These are phyloP conservation scores for Delphinapterus leucas DNA, from an alignment of 2,113 vertebrate species.

Conservation along the genomic window DNA sequence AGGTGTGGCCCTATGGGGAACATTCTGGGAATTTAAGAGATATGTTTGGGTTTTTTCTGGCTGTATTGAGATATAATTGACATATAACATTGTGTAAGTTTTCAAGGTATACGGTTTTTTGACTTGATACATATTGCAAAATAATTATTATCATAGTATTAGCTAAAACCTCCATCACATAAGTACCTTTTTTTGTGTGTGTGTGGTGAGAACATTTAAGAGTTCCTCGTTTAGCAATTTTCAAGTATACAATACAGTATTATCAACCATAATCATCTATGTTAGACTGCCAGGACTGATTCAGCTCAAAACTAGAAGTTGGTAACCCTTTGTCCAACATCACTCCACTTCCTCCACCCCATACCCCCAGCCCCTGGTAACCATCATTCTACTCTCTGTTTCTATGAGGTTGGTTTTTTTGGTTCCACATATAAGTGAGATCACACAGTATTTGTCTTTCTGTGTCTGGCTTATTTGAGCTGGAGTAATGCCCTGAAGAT, in stretches of 20 bases:
- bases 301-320: neutral
- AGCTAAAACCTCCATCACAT: neutral
- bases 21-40: neutral
- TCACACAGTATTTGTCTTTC: neutral
- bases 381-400: neutral
- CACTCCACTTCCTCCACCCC: neutral
- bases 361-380: neutral
- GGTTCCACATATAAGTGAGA: neutral
- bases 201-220: neutral
- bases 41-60: neutral
- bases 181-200: neutral
- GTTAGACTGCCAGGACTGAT: neutral
- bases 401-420: neutral
- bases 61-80: neutral
- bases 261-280: neutral
- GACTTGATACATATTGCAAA: neutral
- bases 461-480: neutral
- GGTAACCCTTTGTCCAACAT: neutral
- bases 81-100: neutral
- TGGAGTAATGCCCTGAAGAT: neutral
- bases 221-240: neutral
- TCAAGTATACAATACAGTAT: neutral
- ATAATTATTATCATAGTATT: neutral
- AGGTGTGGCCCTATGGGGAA: neutral
- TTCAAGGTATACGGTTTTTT: accelerated